A percentile compares a stretch with the other conserved stretches of the same genome.
These are phyloP conservation scores for Ceuthmochares aereus DNA, from an alignment of 2,113 vertebrate genomes.

Conservation along the genomic window DNA sequence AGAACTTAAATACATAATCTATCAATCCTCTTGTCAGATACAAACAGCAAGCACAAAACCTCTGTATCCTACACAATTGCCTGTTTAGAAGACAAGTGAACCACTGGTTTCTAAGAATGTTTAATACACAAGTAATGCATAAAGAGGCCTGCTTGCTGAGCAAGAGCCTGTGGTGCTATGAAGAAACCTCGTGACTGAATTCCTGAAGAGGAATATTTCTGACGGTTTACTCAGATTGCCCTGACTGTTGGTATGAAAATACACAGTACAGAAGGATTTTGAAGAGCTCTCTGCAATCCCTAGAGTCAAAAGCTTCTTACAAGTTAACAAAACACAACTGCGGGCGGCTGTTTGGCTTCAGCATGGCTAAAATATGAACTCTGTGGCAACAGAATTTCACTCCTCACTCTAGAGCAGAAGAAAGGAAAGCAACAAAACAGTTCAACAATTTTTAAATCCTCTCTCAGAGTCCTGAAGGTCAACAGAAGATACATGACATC, in stretches of 20 bases:
- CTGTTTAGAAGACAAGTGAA: neutral
- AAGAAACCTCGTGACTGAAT: neutral
- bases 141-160: neutral
- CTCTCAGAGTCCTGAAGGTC: neutral
- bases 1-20: neutral
- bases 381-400: neutral
- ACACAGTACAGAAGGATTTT: neutral
- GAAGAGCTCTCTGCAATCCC: neutral
- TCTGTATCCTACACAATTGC: conserved; percentile 15
- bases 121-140: accelerated
- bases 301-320: neutral
- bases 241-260: neutral
- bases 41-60: conserved; percentile 1
- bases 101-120: neutral
- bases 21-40: neutral
- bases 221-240: neutral
- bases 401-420: neutral
- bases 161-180: neutral
- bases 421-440: neutral
- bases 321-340: neutral
- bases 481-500: neutral
- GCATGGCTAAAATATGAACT: neutral
- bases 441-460: neutral
- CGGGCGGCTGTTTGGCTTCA: neutral
- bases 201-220: neutral